Percentiles rank a stretch among this genome's conserved stretches.
These are phyloP conservation scores for Rafetus swinhoei DNA, from an alignment of 2,113 vertebrate species.

Conservation along the genomic window DNA sequence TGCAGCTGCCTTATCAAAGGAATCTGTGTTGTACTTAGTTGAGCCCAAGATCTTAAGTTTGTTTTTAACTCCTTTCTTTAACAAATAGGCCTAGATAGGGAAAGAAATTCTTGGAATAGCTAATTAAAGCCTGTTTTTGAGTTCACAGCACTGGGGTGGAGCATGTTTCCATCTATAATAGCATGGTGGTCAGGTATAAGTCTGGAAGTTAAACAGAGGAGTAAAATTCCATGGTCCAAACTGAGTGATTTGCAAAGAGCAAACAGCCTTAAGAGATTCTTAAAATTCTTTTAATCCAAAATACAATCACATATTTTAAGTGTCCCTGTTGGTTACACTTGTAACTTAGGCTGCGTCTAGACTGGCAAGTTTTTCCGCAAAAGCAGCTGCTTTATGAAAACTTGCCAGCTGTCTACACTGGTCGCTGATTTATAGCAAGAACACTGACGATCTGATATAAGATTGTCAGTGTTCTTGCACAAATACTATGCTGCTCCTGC, in stretches of 20 bases:
- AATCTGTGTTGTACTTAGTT: neutral
- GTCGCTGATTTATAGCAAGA: too few species aligned
- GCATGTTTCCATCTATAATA: neutral
- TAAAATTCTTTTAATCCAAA: neutral
- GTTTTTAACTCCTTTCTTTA: conserved; percentile 20
- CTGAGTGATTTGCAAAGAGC: neutral
- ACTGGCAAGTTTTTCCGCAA: too few species aligned
- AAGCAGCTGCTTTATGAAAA: too few species aligned
- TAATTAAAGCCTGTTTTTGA: neutral
- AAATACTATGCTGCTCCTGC: too few species aligned
- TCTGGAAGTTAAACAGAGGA: neutral
- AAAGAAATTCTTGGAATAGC: neutral
- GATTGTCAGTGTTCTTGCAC: too few species aligned
- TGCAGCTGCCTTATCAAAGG: neutral
- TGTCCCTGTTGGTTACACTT: neutral
- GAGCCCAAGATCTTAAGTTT: neutral
- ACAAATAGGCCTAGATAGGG: conserved; percentile 1
- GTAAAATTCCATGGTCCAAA: neutral
- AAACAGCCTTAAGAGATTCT: neutral
- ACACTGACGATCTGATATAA: too few species aligned
- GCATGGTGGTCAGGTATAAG: neutral
- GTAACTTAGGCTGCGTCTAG: too few species aligned
- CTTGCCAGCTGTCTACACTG: too few species aligned
- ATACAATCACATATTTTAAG: neutral
- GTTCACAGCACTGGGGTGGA: conserved; percentile 25